These are phyloP conservation scores for Morelia viridis DNA, from an alignment of 2,797 vertebrate genomes.

Conservation along the genomic window DNA sequence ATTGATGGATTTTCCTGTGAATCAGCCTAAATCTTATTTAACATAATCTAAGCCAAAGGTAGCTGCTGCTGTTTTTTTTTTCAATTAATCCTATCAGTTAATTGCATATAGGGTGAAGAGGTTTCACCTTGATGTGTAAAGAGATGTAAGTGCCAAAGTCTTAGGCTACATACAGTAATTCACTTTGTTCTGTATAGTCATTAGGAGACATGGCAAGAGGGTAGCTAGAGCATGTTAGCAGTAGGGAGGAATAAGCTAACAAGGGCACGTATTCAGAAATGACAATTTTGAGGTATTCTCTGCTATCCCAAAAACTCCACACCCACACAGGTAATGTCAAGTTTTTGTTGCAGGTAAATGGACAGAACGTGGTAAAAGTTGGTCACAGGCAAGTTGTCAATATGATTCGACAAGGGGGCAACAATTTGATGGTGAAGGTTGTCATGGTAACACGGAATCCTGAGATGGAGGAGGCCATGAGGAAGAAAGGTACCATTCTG, in stretches of 20 bases:
- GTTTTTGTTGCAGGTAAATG: constrained; percentile 81
- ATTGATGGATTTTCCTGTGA: neutral
- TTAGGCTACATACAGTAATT: neutral
- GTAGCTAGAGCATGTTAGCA: neutral
- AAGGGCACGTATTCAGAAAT: neutral
- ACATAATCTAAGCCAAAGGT: neutral
- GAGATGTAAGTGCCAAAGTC: no score
- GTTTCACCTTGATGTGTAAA: neutral
- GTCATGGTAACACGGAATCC: constrained; percentile 95
- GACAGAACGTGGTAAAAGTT: constrained; percentile 93
- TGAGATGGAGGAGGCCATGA: constrained; percentile 88
- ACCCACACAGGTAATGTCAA: neutral
- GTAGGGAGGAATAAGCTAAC: neutral
- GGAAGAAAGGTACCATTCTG: constrained; percentile 84
- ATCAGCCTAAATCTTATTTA: neutral
- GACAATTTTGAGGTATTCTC: neutral
- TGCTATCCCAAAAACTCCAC: neutral
- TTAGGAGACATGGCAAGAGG: neutral
- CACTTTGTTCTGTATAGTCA: neutral
- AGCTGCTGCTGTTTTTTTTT: neutral
- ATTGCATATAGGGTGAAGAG: neutral
- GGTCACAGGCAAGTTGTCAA: constrained; percentile 94
- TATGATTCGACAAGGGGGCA: constrained; percentile 94
- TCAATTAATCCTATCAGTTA: neutral
- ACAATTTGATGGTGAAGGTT: constrained; percentile 94